phyloP scores from a whole-genome alignment of 2,797 vertebrate genomes.

The Onychomys leucogaster region DNA sequence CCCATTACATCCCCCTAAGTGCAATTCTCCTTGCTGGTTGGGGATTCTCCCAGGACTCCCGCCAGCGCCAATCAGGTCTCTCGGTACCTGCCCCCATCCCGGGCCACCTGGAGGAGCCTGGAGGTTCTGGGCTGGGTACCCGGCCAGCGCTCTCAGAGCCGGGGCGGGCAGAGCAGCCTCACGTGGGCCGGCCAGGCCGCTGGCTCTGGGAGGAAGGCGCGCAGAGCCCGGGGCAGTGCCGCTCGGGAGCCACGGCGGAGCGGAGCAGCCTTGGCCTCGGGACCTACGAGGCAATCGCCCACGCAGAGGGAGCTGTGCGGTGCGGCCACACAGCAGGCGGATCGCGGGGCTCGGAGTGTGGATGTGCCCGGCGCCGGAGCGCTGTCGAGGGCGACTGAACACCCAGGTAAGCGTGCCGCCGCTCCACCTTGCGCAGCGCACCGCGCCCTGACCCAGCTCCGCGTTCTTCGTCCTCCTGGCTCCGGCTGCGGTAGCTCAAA shows the following conservation, averaged over 20 bases:
- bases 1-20: accelerated
- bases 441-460: not conserved
- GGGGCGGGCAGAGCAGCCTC: slow-evolving; percentile 36
- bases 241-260: not conserved
- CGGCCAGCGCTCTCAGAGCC: not conserved
- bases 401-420: slow-evolving; percentile 49
- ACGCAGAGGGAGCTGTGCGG: not conserved
- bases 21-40: not conserved
- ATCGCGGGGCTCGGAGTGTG: not conserved
- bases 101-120: slow-evolving; percentile 38
- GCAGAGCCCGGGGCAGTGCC: slow-evolving; percentile 2
- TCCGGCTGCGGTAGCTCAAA: not conserved
- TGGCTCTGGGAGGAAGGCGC: not conserved
- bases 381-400: not conserved
- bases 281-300: too few relatives aligned
- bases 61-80: slow-evolving; percentile 58
- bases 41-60: not conserved
- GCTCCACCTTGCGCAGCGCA: not conserved
- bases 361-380: not conserved
- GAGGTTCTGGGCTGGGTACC: not conserved
- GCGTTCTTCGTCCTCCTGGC: not conserved
- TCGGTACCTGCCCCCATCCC: slow-evolving; percentile 37
- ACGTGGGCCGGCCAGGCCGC: slow-evolving; percentile 16
- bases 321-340: not conserved
- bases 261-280: not conserved